Evolutionary conservation across 2,888 invertebrate genomes (phyloP).

Genomic region (Volucella inanis): DNA sequence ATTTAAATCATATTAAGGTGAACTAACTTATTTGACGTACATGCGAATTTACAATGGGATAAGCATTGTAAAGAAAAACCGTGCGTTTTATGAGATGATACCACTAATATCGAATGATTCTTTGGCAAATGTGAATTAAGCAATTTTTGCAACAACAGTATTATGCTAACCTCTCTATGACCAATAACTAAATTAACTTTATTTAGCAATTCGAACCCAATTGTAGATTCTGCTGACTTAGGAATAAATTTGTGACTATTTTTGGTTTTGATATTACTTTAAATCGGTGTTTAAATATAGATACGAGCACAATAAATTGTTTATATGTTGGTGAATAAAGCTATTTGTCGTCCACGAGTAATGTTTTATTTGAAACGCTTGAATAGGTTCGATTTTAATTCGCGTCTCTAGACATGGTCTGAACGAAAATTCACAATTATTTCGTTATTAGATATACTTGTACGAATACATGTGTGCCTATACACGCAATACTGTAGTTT

Average conservation of each 20-base stretch:
- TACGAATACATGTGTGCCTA: neutral
- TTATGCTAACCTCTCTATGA: conserved; percentile 20
- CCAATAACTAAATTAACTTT: conserved; percentile 71
- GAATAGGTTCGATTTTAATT: conserved; percentile 47
- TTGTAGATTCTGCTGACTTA: conserved; percentile 64
- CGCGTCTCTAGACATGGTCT: conserved; percentile 34
- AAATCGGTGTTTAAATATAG: conserved; percentile 6
- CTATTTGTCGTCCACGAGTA: conserved; percentile 4
- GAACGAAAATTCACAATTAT: conserved; percentile 45
- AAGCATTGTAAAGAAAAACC: neutral
- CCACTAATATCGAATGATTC: conserved; percentile 3
- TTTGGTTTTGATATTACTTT: conserved; percentile 48
- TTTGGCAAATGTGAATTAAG: conserved; percentile 1
- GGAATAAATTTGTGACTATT: conserved; percentile 41
- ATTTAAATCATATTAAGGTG: conserved; percentile 30
- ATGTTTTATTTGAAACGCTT: conserved; percentile 63
- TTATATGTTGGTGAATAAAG: conserved; percentile 31
- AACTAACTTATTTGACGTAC: conserved; percentile 13
- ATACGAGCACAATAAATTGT: neutral
- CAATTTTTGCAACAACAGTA: conserved; percentile 11
- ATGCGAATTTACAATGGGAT: neutral
- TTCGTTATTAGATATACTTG: conserved; percentile 17
- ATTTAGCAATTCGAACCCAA: conserved; percentile 56
- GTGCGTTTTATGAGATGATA: neutral
- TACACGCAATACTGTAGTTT: no score